A percentile compares a stretch with the other conserved stretches of the same genome.
phyloP scores from a whole-genome alignment of 2,888 invertebrate species.

The Cremastinae sp. region DNA sequence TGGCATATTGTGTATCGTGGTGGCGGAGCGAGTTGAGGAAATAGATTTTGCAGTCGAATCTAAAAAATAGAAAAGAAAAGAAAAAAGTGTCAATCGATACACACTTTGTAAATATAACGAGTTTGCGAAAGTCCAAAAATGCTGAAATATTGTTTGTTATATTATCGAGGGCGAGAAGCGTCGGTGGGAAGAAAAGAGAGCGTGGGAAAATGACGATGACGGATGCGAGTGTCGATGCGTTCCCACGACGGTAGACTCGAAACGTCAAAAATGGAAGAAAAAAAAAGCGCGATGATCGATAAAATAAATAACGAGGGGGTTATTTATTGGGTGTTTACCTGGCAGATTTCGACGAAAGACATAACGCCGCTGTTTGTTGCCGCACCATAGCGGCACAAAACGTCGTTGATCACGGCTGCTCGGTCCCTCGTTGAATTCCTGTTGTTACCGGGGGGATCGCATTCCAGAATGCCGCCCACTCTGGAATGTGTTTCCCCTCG shows the following conservation, averaged over 20 bases:
- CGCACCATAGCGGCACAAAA: slow-evolving; percentile 77
- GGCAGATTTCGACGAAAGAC: slow-evolving; percentile 78
- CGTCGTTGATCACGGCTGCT: slow-evolving; percentile 69
- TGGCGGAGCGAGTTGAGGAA: slow-evolving; percentile 75
- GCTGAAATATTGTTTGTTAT: too few relatives aligned
- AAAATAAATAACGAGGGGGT: not conserved
- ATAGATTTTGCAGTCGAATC: slow-evolving; percentile 77
- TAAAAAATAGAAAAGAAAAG: slow-evolving; percentile 49
- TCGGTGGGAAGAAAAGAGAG: slow-evolving; percentile 31
- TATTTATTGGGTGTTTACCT: slow-evolving; percentile 68
- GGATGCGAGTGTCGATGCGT: slow-evolving; percentile 3
- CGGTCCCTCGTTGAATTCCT: slow-evolving; percentile 74
- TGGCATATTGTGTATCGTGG: slow-evolving; percentile 72
- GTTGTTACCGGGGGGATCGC: slow-evolving; percentile 78
- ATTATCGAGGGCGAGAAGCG: too few relatives aligned
- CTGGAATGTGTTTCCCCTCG: slow-evolving; percentile 78
- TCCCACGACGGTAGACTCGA: slow-evolving; percentile 1
- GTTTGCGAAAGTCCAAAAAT: too few relatives aligned
- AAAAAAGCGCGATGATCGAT: not conserved
- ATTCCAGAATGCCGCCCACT: slow-evolving; percentile 80
- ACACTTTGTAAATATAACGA: too few relatives aligned
- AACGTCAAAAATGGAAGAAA: slow-evolving; percentile 31
- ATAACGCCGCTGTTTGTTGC: slow-evolving; percentile 74
- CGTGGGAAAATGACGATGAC: slow-evolving; percentile 56
- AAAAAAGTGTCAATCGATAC: too few relatives aligned